These are phyloP conservation scores for Argya squamiceps DNA, from an alignment of 2,797 vertebrate genomes.

Conservation along the genomic window DNA sequence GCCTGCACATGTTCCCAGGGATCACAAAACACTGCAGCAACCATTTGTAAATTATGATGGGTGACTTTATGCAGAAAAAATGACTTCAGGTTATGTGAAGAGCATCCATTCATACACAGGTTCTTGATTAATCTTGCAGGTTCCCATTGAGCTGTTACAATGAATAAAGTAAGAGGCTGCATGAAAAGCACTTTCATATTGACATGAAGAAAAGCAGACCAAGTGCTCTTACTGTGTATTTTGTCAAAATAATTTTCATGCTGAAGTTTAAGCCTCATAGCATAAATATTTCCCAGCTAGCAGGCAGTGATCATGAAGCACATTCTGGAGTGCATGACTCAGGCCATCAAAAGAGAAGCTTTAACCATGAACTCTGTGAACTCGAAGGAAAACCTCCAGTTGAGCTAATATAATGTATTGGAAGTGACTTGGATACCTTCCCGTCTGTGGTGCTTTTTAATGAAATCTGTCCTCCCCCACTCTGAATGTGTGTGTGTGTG, in stretches of 20 bases:
- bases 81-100: constrained; percentile 61
- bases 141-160: constrained; percentile 48
- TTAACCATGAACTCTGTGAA: constrained; percentile 38
- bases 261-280: constrained; percentile 41
- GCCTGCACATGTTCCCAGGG: background rate
- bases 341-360: constrained; percentile 32
- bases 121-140: constrained; percentile 66
- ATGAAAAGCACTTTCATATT: constrained; percentile 64
- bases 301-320: background rate
- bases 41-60: background rate
- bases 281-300: constrained; percentile 40
- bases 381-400: constrained; percentile 9
- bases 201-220: constrained; percentile 58
- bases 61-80: constrained; percentile 43
- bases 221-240: constrained; percentile 48
- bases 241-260: constrained; percentile 72
- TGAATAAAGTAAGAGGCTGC: constrained; percentile 61
- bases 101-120: constrained; percentile 45
- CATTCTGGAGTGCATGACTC: background rate
- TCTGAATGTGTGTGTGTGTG: background rate
- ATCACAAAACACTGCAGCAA: constrained; percentile 10
- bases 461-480: constrained; percentile 19
- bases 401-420: constrained; percentile 23
- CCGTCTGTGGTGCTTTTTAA: background rate
- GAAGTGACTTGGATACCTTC: constrained; percentile 31